Conservation (phyloP, 2,113 vertebrate genomes). For the Lethenteron camtschaticum region DNA sequence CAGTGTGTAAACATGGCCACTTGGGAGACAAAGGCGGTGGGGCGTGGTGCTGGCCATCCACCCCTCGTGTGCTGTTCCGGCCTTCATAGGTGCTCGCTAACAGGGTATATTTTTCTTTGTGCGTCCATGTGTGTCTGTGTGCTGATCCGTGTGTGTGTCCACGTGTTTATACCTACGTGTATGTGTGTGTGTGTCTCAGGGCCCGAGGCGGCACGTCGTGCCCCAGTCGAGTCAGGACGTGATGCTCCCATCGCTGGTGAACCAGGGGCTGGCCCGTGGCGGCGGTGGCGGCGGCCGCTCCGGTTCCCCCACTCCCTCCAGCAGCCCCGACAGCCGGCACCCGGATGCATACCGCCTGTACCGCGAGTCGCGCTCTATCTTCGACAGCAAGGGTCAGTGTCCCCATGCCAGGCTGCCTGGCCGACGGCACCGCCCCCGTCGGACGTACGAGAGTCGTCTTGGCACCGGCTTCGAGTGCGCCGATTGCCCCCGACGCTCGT, state of each 20-base stretch:
- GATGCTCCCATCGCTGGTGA: too few relatives aligned
- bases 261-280: too few relatives aligned
- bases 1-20: too few relatives aligned
- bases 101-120: not conserved
- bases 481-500: too few relatives aligned
- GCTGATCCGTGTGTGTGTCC: not conserved
- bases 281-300: too few relatives aligned
- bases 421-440: not conserved
- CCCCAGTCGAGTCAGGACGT: not conserved
- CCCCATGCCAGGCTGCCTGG: not conserved
- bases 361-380: slow-evolving; percentile 89
- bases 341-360: slow-evolving; percentile 87
- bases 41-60: too few relatives aligned
- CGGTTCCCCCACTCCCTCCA: slow-evolving; percentile 42
- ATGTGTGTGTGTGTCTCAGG: not conserved
- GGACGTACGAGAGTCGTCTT: not conserved
- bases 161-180: not conserved
- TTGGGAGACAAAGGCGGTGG: too few relatives aligned
- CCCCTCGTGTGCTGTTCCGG: too few relatives aligned
- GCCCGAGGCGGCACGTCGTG: not conserved
- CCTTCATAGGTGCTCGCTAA: too few relatives aligned
- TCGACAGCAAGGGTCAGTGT: slow-evolving; percentile 99
- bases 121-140: not conserved
- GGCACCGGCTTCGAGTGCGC: too few relatives aligned
- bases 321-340: slow-evolving; percentile 75